Evolutionary conservation across 2,797 vertebrate genomes (phyloP).

Genomic region (Peromyscus attwateri): DNA sequence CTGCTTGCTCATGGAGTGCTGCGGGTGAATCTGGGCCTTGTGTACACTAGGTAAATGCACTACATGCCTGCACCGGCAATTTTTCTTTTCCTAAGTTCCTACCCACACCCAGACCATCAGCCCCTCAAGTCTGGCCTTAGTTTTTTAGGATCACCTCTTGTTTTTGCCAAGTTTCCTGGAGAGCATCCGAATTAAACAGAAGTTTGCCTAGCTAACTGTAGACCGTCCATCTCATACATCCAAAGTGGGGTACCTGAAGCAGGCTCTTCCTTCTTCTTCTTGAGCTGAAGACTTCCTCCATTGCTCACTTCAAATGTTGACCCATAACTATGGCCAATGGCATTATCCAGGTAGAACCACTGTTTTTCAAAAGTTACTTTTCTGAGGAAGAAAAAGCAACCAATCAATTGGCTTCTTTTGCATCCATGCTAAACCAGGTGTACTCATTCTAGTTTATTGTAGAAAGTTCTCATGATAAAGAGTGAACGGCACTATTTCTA

Average conservation of each 20-base stretch:
- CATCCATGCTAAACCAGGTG: neutral
- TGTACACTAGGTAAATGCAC: neutral
- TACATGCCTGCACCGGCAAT: no score
- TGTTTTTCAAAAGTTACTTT: constrained; percentile 98
- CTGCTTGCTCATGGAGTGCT: neutral
- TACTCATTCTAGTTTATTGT: neutral
- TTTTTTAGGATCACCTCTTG: neutral
- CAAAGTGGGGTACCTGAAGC: constrained; percentile 88
- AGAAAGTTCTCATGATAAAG: constrained; percentile 4
- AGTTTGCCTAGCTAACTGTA: neutral
- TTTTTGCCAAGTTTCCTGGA: neutral
- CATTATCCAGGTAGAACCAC: constrained; percentile 96
- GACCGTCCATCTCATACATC: neutral
- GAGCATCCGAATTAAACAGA: neutral
- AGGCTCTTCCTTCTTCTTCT: constrained; percentile 87
- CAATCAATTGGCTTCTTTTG: constrained; percentile 57
- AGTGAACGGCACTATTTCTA: neutral
- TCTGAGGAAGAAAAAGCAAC: constrained; percentile 86
- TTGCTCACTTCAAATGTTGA: constrained; percentile 93
- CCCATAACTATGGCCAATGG: constrained; percentile 93
- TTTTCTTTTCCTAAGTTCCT: constrained; percentile 30
- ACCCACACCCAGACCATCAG: neutral
- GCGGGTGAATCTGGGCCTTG: neutral
- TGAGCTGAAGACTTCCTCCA: constrained; percentile 92
- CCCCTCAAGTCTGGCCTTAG: neutral